Evolutionary conservation across 2,113 vertebrate genomes (phyloP).

Genomic region (Nesoenas mayeri): DNA sequence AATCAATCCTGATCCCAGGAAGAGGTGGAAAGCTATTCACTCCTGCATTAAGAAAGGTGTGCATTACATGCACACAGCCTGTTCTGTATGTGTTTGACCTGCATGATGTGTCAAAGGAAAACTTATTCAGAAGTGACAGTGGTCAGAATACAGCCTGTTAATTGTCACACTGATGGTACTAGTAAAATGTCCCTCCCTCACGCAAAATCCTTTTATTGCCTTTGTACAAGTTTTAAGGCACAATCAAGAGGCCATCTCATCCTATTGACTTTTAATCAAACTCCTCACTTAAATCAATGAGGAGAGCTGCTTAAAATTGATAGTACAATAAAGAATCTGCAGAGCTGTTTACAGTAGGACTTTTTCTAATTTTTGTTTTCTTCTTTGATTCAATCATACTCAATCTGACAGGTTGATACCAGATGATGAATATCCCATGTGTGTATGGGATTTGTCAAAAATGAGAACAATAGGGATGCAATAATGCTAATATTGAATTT

Average conservation of each 20-base stretch:
- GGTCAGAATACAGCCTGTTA: background rate
- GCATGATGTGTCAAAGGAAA: background rate
- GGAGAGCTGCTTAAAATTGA: background rate
- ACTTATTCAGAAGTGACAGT: background rate
- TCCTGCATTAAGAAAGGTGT: background rate
- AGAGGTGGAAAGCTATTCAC: background rate
- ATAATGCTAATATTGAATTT: background rate
- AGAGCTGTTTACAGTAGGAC: background rate
- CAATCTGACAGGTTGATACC: background rate
- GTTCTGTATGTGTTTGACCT: background rate
- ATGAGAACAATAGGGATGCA: background rate
- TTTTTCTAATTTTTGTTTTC: conserved; percentile 6
- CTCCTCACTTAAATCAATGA: background rate
- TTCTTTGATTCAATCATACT: conserved; percentile 7
- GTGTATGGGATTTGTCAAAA: background rate
- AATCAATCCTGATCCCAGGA: background rate
- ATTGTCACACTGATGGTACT: background rate
- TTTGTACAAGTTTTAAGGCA: background rate
- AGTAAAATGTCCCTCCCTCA: background rate
- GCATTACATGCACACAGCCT: background rate
- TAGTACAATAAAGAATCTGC: background rate
- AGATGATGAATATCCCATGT: background rate
- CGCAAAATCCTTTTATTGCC: background rate
- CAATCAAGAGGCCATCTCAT: background rate
- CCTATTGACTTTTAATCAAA: conserved; percentile 9